Percentiles rank a stretch among this genome's conserved stretches.
Evolutionary conservation across 1,140 invertebrate species (phyloP).

Genomic region (Drosophila rufa): DNA sequence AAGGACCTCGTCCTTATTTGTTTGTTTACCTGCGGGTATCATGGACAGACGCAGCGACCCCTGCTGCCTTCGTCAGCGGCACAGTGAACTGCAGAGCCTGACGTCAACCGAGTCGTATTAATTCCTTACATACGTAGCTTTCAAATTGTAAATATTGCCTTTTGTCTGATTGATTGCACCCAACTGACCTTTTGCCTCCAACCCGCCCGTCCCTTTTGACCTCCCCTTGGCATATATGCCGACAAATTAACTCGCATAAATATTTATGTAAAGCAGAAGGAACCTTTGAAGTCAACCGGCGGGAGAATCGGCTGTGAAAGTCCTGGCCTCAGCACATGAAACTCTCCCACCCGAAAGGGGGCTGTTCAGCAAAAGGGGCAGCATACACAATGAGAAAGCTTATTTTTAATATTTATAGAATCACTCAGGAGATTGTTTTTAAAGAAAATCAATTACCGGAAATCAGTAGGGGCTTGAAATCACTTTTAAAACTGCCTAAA

Average conservation of each 20-base stretch:
- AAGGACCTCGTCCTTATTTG: constrained; percentile 44
- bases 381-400: background rate
- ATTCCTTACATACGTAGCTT: constrained; percentile 54
- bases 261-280: constrained; percentile 68
- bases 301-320: constrained; percentile 28
- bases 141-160: constrained; percentile 79
- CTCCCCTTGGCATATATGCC: constrained; percentile 47
- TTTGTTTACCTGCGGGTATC: constrained; percentile 62
- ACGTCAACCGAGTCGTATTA: constrained; percentile 52
- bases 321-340: constrained; percentile 11
- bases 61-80: constrained; percentile 3
- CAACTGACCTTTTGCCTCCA: constrained; percentile 9
- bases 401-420: constrained; percentile 11
- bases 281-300: constrained; percentile 47
- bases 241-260: constrained; percentile 80
- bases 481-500: background rate
- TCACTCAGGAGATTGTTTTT: background rate
- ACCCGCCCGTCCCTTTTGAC: background rate
- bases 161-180: constrained; percentile 72
- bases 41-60: constrained; percentile 25
- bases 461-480: background rate
- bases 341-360: background rate
- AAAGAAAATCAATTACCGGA: background rate
- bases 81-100: constrained; percentile 27
- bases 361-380: background rate